Conservation (phyloP, 37 sponge, comb jelly and placozoan species). For the Ianthella basta region DNA sequence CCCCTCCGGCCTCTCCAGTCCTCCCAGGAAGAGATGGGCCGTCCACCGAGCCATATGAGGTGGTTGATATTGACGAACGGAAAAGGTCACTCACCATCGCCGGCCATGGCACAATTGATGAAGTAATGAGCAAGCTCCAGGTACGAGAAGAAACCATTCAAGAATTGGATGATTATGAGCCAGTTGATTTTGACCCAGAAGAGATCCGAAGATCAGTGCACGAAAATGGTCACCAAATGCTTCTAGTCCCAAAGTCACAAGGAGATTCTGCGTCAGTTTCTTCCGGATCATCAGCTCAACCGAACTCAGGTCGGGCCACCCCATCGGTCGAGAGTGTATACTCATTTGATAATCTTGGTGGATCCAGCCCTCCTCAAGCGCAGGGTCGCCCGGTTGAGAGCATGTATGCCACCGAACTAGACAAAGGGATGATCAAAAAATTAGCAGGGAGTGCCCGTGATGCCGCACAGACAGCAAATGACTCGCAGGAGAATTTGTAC, state of each 20-base stretch:
- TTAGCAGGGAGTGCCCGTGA: neutral
- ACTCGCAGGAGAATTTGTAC: neutral
- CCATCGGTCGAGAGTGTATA: neutral
- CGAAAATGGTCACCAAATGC: neutral
- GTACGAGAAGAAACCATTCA: neutral
- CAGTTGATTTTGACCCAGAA: neutral
- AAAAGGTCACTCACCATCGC: neutral
- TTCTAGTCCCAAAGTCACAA: no score
- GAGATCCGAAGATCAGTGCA: neutral
- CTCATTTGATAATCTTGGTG: no score
- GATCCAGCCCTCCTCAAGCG: no score
- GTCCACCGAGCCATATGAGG: neutral
- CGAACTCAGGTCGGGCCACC: no score
- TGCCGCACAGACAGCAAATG: neutral
- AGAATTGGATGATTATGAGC: neutral
- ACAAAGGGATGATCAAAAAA: neutral
- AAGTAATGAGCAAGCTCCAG: no score
- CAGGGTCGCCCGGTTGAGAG: neutral
- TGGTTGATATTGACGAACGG: neutral
- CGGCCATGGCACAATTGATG: neutral
- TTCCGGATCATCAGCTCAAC: neutral
- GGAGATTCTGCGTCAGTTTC: conserved; percentile 3
- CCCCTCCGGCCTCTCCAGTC: neutral
- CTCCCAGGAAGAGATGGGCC: neutral
- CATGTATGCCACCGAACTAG: neutral